These are phyloP conservation scores for Drosophila pectinifera DNA, from an alignment of 1,140 invertebrate genomes.

Conservation along the genomic window DNA sequence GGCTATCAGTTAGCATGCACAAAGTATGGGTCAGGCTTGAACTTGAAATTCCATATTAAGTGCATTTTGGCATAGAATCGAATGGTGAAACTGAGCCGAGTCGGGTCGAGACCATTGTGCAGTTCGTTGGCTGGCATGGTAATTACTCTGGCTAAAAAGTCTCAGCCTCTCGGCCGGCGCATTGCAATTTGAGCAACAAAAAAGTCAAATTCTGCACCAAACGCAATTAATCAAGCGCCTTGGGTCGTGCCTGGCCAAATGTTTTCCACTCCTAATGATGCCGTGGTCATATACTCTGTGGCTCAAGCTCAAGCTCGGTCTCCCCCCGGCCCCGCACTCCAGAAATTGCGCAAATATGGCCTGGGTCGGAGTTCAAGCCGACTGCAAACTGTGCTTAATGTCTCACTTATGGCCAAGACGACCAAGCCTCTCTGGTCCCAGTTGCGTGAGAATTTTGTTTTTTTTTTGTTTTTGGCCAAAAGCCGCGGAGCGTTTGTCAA, in stretches of 20 bases:
- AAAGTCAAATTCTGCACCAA: slow-evolving; percentile 79
- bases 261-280: slow-evolving; percentile 79
- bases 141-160: slow-evolving; percentile 62
- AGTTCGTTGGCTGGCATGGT: slow-evolving; percentile 59
- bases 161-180: slow-evolving; percentile 30
- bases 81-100: slow-evolving; percentile 35
- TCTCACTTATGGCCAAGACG: slow-evolving; percentile 79
- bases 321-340: background rate
- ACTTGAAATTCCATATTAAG: slow-evolving; percentile 82
- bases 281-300: slow-evolving; percentile 48
- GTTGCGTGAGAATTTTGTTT: slow-evolving; percentile 47
- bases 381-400: slow-evolving; percentile 73
- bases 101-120: no score
- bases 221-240: slow-evolving; percentile 73
- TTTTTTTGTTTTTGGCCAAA: slow-evolving; percentile 7
- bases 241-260: slow-evolving; percentile 81
- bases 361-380: slow-evolving; percentile 70
- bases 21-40: slow-evolving; percentile 41
- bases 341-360: slow-evolving; percentile 74
- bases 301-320: background rate
- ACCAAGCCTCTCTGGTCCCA: slow-evolving; percentile 41
- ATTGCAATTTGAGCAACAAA: slow-evolving; percentile 75
- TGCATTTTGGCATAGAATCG: slow-evolving; percentile 76
- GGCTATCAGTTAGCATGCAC: slow-evolving; percentile 36
- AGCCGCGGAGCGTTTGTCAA: slow-evolving; percentile 36